Conservation (phyloP, 2,888 invertebrate species). For the Cyclophora albipunctata region DNA sequence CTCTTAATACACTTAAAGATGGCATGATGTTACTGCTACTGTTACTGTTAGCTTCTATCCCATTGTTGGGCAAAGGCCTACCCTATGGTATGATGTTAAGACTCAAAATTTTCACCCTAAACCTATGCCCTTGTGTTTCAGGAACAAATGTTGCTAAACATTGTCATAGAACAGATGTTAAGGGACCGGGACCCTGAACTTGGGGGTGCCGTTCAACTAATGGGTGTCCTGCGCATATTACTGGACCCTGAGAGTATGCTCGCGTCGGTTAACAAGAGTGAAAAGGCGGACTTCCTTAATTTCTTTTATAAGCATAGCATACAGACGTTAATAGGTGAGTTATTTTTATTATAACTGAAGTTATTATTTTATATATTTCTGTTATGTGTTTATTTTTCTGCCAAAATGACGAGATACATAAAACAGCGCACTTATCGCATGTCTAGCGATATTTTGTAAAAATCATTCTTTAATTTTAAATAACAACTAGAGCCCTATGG, state of each 20-base stretch:
- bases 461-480: too few species aligned
- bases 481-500: too few species aligned
- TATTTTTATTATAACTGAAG: not conserved
- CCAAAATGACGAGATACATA: too few species aligned
- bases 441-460: too few species aligned
- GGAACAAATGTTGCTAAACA: conserved; percentile 96
- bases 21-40: too few species aligned
- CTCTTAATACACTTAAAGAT: too few species aligned
- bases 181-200: conserved; percentile 97
- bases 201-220: conserved; percentile 97
- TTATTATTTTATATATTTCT: conserved; percentile 9
- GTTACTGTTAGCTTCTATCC: too few species aligned
- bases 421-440: too few species aligned
- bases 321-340: conserved; percentile 92
- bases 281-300: conserved; percentile 98
- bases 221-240: conserved; percentile 93
- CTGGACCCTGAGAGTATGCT: conserved; percentile 99
- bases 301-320: conserved; percentile 99
- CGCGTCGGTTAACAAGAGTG: conserved; percentile 92
- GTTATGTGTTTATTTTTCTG: not conserved
- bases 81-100: too few species aligned
- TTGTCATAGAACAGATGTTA: conserved; percentile 98
- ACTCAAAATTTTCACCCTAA: too few species aligned
- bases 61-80: too few species aligned
- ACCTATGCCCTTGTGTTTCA: conserved; percentile 50